Evolutionary conservation across 2,888 invertebrate species (phyloP).

Genomic region (Lymantria monacha): DNA sequence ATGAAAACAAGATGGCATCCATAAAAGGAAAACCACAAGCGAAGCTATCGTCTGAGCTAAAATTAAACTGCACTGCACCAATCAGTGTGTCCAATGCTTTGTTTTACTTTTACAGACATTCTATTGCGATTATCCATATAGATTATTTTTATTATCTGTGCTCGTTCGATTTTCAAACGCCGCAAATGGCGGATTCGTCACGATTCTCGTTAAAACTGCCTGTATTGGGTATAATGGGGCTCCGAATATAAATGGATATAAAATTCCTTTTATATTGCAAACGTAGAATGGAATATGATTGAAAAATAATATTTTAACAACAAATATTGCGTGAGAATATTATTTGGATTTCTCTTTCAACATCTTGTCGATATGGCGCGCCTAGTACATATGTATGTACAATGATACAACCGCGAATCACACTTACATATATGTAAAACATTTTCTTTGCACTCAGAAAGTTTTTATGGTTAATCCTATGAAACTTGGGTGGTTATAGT

Average conservation of each 20-base stretch:
- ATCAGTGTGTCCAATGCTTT: constrained; percentile 39
- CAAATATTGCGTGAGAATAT: too few relatives aligned
- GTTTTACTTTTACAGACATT: constrained; percentile 33
- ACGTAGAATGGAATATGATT: background rate
- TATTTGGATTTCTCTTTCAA: too few relatives aligned
- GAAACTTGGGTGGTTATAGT: too few relatives aligned
- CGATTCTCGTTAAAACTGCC: constrained; percentile 5
- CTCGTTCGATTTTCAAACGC: constrained; percentile 16
- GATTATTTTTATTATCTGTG: constrained; percentile 18
- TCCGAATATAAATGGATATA: constrained; percentile 4
- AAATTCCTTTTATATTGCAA: constrained; percentile 1
- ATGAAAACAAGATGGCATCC: constrained; percentile 25
- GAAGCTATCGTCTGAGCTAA: constrained; percentile 42
- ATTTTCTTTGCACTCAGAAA: too few relatives aligned
- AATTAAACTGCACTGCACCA: constrained; percentile 51
- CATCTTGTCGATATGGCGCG: too few relatives aligned
- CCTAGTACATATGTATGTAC: too few relatives aligned
- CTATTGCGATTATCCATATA: constrained; percentile 30
- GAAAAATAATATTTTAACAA: background rate
- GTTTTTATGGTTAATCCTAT: too few relatives aligned
- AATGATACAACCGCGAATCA: too few relatives aligned
- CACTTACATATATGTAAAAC: too few relatives aligned
- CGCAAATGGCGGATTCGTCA: constrained; percentile 17
- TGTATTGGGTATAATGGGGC: constrained; percentile 6
- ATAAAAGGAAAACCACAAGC: constrained; percentile 46